These are phyloP conservation scores for Timema podura DNA, from an alignment of 2,888 invertebrate genomes.

Conservation along the genomic window DNA sequence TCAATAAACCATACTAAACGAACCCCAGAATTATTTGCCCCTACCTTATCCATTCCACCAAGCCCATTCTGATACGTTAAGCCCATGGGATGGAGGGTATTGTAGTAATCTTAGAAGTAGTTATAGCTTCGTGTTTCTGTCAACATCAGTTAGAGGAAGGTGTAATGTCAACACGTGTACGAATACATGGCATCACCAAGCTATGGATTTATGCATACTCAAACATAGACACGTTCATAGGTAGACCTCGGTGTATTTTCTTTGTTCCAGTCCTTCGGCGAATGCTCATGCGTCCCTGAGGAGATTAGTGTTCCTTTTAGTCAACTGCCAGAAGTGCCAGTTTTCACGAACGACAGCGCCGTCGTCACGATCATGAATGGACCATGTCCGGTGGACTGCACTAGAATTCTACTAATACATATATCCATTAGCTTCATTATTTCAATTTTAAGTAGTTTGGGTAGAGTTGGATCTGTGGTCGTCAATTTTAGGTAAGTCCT, in stretches of 20 bases:
- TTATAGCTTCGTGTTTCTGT: too few relatives aligned
- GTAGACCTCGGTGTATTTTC: background rate
- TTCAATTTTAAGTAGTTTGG: constrained; percentile 36
- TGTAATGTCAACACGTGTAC: background rate
- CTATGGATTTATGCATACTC: background rate
- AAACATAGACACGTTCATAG: background rate
- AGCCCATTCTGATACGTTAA: too few relatives aligned
- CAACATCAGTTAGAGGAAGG: background rate
- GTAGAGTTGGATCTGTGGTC: constrained; percentile 35
- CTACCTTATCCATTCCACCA: too few relatives aligned
- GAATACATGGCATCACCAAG: background rate
- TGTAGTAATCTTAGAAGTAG: too few relatives aligned
- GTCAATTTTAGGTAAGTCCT: constrained; percentile 38
- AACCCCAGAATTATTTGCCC: too few relatives aligned
- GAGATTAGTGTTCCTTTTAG: background rate
- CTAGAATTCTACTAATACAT: constrained; percentile 33
- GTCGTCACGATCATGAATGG: background rate
- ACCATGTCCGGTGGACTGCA: constrained; percentile 14
- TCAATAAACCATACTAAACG: too few relatives aligned
- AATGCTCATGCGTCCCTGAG: constrained; percentile 27
- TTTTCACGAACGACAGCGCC: background rate
- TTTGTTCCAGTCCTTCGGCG: constrained; percentile 22
- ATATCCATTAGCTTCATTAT: constrained; percentile 38
- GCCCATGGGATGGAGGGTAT: too few relatives aligned
- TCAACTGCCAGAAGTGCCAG: background rate